Percentiles rank a stretch among this genome's conserved stretches.
These are phyloP conservation scores for Varanus komodoensis DNA, from an alignment of 2,113 vertebrate species.

Conservation along the genomic window DNA sequence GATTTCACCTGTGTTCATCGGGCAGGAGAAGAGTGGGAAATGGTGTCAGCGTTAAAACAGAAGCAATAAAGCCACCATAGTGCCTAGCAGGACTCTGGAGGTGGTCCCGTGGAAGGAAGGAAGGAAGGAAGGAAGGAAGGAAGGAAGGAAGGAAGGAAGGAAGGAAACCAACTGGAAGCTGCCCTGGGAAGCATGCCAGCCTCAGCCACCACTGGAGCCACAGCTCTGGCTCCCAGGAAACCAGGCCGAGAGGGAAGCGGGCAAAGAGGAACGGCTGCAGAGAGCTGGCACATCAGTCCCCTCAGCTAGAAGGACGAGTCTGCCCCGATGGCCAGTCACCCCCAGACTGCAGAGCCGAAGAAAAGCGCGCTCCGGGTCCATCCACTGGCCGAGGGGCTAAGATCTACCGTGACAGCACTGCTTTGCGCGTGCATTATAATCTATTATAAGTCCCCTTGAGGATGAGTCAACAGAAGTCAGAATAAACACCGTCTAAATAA, in stretches of 20 bases:
- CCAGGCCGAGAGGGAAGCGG: neutral
- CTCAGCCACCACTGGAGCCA: neutral
- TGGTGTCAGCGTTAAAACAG: no score
- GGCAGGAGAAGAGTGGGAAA: neutral
- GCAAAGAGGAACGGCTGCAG: no score
- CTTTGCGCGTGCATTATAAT: neutral
- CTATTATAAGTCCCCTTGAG: neutral
- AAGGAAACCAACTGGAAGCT: neutral
- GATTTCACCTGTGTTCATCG: no score
- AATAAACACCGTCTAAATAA: neutral
- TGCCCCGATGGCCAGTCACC: neutral
- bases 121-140: no score
- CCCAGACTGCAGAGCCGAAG: neutral
- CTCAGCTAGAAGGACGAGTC: no score
- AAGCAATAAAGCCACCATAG: neutral
- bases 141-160: no score
- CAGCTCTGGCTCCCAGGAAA: neutral
- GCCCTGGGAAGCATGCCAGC: no score
- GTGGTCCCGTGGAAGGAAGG: no score
- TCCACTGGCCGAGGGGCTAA: neutral
- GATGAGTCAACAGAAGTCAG: neutral
- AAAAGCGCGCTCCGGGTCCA: no score
- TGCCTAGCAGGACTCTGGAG: neutral
- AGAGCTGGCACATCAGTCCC: no score
- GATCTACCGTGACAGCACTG: neutral